Base-by-base conservation (phyloP, 2,888 invertebrate species). In the Ptilodon capucinus region DNA sequence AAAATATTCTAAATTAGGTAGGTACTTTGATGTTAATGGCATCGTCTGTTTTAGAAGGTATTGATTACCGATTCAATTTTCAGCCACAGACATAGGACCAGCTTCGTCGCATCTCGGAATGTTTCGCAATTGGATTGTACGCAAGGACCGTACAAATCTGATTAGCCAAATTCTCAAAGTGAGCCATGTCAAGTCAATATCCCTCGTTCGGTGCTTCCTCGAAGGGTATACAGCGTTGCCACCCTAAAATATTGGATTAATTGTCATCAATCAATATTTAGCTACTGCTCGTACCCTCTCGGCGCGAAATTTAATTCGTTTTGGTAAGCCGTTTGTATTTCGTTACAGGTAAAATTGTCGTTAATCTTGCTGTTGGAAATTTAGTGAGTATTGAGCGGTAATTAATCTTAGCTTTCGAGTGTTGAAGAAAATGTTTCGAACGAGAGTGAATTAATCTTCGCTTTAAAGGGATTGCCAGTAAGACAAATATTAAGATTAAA, bases 291-390 rank as follows among this genome's bases (percentile, higher is more conserved):
- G 19, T 45, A 43, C 57, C 45, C 23, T 46, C 34, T 48, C 52
- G 44, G 42, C 18, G 18, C 14, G 1, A 46, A 57, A 30, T 57
- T 60, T 41, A 41, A 41, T 16, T 40, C n/a, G n/a, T n/a, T 39
- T 39, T n/a, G 8, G 19, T 21, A 13, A 39, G 13, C 8, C 21
- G 39, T n/a, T 18, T 18, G 18, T 52, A 51, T 60, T 60, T 63
- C 63, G 64, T 66, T 64, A 28, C 64, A 64, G 64, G 64, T 64
- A 66, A 64, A n/a, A 47, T 44, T 14, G 32, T n/a, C 30, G 48
- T 32, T 56, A 57, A 66, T 60, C 66, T 48, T 5, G 39, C 48
- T 39, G 42, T 41, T 36, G 40, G 51, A 57, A 66, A 53, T 63
- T 55, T 60, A 44, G 60, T 63, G 45, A 64, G 67, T 57, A 42